These are phyloP conservation scores for Enteromius treurensis DNA, from an alignment of 2,797 vertebrate species.

Conservation along the genomic window DNA sequence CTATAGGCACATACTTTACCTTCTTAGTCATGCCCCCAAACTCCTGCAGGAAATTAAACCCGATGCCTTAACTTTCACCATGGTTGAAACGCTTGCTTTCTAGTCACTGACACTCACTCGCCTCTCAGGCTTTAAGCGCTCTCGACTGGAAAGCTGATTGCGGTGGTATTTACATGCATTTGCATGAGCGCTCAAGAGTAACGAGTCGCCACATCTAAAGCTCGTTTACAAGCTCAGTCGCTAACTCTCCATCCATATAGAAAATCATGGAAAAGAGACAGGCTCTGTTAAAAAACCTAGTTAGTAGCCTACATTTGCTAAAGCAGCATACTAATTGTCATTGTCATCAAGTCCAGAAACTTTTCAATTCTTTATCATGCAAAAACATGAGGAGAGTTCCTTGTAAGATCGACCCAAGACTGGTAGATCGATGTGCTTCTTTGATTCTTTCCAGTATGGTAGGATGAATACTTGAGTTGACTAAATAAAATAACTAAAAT, in stretches of 20 bases:
- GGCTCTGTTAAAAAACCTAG: neutral
- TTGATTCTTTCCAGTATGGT: neutral
- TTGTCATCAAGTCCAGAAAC: neutral
- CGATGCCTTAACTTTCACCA: conserved; percentile 55
- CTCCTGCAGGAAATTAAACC: conserved; percentile 63
- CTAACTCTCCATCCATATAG: neutral
- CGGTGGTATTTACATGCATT: conserved; percentile 8
- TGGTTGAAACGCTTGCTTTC: conserved; percentile 44
- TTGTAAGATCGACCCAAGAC: neutral
- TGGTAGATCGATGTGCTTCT: neutral
- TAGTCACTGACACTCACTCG: conserved; percentile 24
- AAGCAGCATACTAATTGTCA: neutral
- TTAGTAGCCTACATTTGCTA: neutral
- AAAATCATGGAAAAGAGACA: neutral
- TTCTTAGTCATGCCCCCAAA: conserved; percentile 41
- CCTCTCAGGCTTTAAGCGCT: conserved; percentile 20
- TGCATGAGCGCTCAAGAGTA: conserved; percentile 3
- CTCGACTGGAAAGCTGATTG: conserved; percentile 34
- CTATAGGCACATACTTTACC: conserved; percentile 41
- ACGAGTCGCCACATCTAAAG: neutral
- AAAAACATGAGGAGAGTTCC: neutral
- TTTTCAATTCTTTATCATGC: neutral
- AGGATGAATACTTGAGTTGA: neutral
- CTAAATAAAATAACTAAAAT: conserved; percentile 1
- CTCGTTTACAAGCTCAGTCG: neutral